Evolutionary conservation across 2,888 invertebrate species (phyloP), one percentile per base, ranked within the genome.

Genomic region (Tipula confusa): DNA sequence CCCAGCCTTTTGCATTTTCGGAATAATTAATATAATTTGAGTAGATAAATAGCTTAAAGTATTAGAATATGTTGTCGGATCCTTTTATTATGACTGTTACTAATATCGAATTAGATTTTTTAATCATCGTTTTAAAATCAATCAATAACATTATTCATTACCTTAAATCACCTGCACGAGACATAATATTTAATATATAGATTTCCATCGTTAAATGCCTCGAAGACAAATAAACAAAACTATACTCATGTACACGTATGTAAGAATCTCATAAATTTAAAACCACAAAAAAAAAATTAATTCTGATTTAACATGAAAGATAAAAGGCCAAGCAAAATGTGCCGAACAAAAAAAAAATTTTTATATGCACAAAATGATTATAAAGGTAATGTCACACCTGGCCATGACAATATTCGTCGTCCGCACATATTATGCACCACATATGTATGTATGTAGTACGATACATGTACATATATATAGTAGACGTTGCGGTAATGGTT

Each of bases 121-220:
- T 64, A 64, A 64, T 64, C 64, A 64, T 64, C 18, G 24, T 24
- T 64, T 24, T 64, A 24, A 64, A 64, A 64, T 64, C 64, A 64
- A 64, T 64, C 64, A 64, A 64, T 64, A 64, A 64, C 64, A 64
- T 64, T 64, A 64, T 64, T 64, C 64, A 64, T 64, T 64, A 64
- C 24, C 24, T 64, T 64, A 64, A 64, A 64, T 64, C 64, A 64
- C 64, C 64, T 64, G 64, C 64, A 64, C 64, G 64, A 64, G 64
- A 64, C 64, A 64, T 64, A 64, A 64, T 64, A 64, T 64, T 64
- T 64, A 64, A 24, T 64, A n/a, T n/a, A 64, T 64, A 64, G 64
- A 64, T 64, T 64, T 64, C 24, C 64, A 64, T 64, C 64, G 64
- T 9, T 9, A 64, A 24, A 64, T 64, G 64, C 64, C 64, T 64